Base-by-base conservation (phyloP, 35 echinoderm and acorn worm species). In the Stichopus chloronotus region DNA sequence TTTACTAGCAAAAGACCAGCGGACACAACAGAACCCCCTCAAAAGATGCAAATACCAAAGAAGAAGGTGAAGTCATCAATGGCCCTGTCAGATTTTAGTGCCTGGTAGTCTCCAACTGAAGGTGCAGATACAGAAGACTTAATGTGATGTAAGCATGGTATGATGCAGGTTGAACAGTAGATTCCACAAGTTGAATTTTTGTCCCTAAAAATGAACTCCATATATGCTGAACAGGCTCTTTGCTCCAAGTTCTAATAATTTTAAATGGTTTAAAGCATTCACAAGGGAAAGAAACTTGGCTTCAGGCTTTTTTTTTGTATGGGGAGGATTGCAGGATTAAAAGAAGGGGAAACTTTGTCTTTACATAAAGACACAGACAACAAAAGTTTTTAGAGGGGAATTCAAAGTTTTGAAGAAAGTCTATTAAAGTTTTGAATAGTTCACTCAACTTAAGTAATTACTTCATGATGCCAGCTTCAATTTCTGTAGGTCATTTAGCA, bases 11-110 rank as follows among this genome's bases (percentile, higher is more conserved):
- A 89, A 61, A 89, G 52, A 89, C 87, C 87, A 54, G 59, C 87
- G 7, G 87, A 89, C 23, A 58, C 12, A 53, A 11, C 9, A 85
- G 82, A 57, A 55, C 16, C 14, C 0, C 12, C 87, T 13, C 60
- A 71, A 24, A 89, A 52, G 57, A 89, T 22, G 52, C 17, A 25
- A 11, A 9, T 61, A 60, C 95, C 92, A 76, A 98, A 94, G 94
- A 98, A 98, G 92, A 98, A 95, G 78, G 91, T 93, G 7, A 98
- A 98, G 58, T 94, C 92, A 53, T 92, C 96, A 12, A 63, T 55
- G 24, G 77, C 59, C 8, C 76, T 98, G 22, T 95, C 74, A 58
- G 94, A 98, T 91, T 98, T 98, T 88, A 98, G 96, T 94, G 92
- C 94, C 19, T 98, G 96, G 96, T 98, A 91, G 55, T 13, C 12